A percentile compares a stretch with the other conserved stretches of the same genome.
These are phyloP conservation scores for Ceyx margarethae DNA, from an alignment of 2,113 vertebrate genomes.

Conservation along the genomic window DNA sequence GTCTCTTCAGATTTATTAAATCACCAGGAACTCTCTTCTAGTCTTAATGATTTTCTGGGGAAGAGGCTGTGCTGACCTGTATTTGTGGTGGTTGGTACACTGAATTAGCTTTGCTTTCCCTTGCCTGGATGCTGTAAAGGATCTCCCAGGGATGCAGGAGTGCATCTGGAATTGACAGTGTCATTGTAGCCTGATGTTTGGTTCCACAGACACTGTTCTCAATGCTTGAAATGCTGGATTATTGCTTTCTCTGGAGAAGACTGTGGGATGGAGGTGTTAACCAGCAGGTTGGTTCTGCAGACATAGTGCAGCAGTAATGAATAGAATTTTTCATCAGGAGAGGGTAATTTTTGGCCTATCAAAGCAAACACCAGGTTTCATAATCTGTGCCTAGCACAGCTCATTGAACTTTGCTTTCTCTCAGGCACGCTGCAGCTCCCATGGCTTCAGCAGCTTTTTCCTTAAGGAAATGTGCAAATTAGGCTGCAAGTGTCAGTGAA, in stretches of 20 bases:
- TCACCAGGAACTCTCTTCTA: background rate
- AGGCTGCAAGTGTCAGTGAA: background rate
- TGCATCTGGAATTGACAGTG: background rate
- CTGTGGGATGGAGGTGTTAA: background rate
- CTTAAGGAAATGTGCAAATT: background rate
- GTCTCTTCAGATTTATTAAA: background rate
- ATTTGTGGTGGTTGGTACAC: background rate
- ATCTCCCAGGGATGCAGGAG: background rate
- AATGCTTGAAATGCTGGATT: background rate
- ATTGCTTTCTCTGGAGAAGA: background rate
- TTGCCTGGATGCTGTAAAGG: background rate
- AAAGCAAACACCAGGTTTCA: background rate
- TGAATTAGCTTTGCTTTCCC: background rate
- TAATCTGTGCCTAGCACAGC: background rate
- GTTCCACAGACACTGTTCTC: background rate
- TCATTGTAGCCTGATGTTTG: background rate
- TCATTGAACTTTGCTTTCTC: background rate
- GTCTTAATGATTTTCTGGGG: background rate
- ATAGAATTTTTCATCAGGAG: background rate
- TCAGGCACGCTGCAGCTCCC: background rate
- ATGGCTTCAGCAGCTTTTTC: background rate
- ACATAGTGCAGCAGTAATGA: background rate
- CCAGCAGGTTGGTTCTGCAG: background rate
- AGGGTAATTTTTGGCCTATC: background rate
- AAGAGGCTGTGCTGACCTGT: background rate